A percentile compares a stretch with the other conserved stretches of the same genome.
Evolutionary conservation across 1,140 invertebrate species (phyloP).

Genomic region (Chrysopa pallens): DNA sequence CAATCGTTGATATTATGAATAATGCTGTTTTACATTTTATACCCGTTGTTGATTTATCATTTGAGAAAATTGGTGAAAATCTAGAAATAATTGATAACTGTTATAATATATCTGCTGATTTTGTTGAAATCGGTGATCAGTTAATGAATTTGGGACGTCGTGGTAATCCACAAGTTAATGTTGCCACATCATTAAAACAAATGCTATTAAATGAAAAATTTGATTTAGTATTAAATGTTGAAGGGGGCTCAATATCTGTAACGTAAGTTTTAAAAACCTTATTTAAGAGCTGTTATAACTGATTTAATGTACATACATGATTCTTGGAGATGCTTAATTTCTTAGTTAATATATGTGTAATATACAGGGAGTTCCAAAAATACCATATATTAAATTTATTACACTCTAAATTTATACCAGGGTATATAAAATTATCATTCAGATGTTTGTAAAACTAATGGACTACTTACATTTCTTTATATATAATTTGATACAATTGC

Average conservation of each 20-base stretch:
- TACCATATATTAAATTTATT: too few relatives aligned
- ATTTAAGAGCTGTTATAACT: constrained; percentile 3
- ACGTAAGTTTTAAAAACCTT: constrained; percentile 21
- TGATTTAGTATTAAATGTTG: constrained; percentile 41
- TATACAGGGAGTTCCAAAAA: too few relatives aligned
- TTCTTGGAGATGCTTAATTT: constrained; percentile 3
- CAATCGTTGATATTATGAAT: constrained; percentile 41
- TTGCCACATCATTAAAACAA: constrained; percentile 35
- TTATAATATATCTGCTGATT: constrained; percentile 29
- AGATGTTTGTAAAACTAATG: too few relatives aligned
- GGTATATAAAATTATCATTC: too few relatives aligned
- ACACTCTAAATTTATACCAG: too few relatives aligned
- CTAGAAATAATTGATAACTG: constrained; percentile 26
- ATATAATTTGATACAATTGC: not conserved
- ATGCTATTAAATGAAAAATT: constrained; percentile 33
- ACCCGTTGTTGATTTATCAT: constrained; percentile 42
- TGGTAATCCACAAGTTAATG: constrained; percentile 15
- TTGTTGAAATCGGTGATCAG: constrained; percentile 19
- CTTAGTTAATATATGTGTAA: too few relatives aligned
- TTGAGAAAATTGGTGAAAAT: constrained; percentile 21
- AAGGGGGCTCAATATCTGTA: constrained; percentile 37
- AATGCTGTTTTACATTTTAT: constrained; percentile 64
- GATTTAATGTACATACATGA: constrained; percentile 3
- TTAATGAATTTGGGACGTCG: constrained; percentile 11
- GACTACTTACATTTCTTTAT: too few relatives aligned